phyloP scores from a whole-genome alignment of 2,888 invertebrate species.

The Carterocephalus palaemon region DNA sequence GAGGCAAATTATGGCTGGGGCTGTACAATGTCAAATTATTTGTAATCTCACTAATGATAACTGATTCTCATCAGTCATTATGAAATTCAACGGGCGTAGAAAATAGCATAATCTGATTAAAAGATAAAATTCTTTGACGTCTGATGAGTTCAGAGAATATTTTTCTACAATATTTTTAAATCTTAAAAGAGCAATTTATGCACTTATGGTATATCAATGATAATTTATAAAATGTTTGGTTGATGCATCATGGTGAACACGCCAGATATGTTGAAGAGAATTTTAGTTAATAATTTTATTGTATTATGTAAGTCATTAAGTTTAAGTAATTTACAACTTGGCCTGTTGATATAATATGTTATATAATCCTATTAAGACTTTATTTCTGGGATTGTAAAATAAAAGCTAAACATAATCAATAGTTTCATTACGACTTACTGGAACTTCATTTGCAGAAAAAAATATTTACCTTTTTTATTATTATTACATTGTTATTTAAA shows the following conservation, averaged over 20 bases:
- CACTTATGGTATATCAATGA: constrained; percentile 69
- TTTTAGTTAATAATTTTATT: constrained; percentile 79
- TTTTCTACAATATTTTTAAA: constrained; percentile 77
- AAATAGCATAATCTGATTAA: constrained; percentile 55
- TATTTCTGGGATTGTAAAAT: constrained; percentile 80
- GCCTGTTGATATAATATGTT: constrained; percentile 79
- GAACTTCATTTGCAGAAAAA: no score
- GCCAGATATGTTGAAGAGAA: constrained; percentile 77
- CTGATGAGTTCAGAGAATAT: constrained; percentile 72
- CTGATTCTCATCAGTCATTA: constrained; percentile 43
- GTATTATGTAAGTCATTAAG: constrained; percentile 79
- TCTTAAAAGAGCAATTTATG: constrained; percentile 66
- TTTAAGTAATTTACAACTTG: constrained; percentile 80
- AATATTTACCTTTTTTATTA: no score
- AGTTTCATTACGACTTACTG: constrained; percentile 43
- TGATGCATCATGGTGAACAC: constrained; percentile 72
- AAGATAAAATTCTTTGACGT: constrained; percentile 61
- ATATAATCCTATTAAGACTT: constrained; percentile 78
- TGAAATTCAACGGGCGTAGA: constrained; percentile 55
- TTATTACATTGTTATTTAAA: neutral
- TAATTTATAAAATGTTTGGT: constrained; percentile 64
- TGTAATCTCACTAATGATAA: constrained; percentile 70
- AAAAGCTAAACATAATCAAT: constrained; percentile 61
- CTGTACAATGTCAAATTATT: constrained; percentile 22
- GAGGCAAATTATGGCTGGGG: constrained; percentile 15